These are phyloP conservation scores for Sterrhoptilus dennistouni DNA, from an alignment of 2,113 vertebrate genomes.

Conservation along the genomic window DNA sequence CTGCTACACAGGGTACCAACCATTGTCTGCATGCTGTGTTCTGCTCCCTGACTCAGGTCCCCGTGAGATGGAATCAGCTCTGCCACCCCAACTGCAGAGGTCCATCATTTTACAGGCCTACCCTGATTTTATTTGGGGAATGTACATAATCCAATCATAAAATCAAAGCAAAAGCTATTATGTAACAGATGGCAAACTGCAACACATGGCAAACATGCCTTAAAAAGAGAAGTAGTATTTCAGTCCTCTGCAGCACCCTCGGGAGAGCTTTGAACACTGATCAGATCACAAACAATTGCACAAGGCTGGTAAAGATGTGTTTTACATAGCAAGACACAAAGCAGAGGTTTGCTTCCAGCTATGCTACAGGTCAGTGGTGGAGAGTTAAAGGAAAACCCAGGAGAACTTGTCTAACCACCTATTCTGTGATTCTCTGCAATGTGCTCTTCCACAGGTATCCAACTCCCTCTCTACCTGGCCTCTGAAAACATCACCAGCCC, in stretches of 20 bases:
- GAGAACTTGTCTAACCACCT: background rate
- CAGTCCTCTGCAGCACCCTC: background rate
- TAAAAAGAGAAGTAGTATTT: background rate
- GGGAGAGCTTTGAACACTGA: background rate
- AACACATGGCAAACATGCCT: background rate
- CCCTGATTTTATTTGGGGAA: background rate
- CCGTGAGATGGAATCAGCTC: background rate
- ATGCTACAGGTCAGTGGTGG: background rate
- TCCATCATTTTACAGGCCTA: background rate
- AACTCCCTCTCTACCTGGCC: background rate
- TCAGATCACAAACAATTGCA: background rate
- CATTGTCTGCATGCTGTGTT: background rate
- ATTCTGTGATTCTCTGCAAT: background rate
- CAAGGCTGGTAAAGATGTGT: background rate
- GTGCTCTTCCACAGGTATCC: background rate
- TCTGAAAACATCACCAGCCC: background rate
- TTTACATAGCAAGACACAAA: background rate
- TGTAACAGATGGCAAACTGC: background rate
- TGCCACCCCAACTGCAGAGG: background rate
- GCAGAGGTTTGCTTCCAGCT: background rate
- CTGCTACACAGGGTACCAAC: rapidly evolving
- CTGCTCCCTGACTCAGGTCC: background rate
- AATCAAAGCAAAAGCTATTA: background rate
- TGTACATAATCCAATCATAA: background rate
- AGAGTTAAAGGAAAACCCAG: background rate